These are phyloP conservation scores for Potamilus streckersoni DNA, from an alignment of 1,140 invertebrate genomes.

Conservation along the genomic window DNA sequence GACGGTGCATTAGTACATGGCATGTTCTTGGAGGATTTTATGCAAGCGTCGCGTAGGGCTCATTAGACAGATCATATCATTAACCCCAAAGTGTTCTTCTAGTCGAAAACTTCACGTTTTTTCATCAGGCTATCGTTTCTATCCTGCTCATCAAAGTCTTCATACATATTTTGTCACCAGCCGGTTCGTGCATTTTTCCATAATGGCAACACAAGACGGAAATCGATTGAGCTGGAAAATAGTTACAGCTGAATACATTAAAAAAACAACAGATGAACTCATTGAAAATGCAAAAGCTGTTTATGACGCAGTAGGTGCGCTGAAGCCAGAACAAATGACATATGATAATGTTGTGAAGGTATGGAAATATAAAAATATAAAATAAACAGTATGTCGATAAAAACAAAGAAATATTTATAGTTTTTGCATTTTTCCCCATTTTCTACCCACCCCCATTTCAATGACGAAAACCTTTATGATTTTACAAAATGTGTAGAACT, in stretches of 20 bases:
- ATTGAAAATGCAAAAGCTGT: constrained; percentile 58
- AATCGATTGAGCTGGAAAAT: constrained; percentile 52
- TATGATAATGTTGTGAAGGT: constrained; percentile 69
- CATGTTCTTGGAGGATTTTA: no score
- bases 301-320: constrained; percentile 64
- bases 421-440: neutral
- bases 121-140: no score
- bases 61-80: no score
- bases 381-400: neutral
- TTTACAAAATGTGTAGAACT: neutral
- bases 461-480: no score
- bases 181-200: no score
- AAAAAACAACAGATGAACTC: constrained; percentile 55
- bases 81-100: no score
- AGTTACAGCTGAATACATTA: constrained; percentile 58
- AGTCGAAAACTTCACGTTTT: no score
- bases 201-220: constrained; percentile 37
- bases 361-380: constrained; percentile 24
- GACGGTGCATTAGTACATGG: no score
- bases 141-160: no score
- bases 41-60: no score
- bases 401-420: neutral
- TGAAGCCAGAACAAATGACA: constrained; percentile 57
- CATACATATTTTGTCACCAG: no score
- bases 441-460: neutral